phyloP scores from a whole-genome alignment of 92 coral and sea anemone genomes.

The Anthopleura xanthogrammica region DNA sequence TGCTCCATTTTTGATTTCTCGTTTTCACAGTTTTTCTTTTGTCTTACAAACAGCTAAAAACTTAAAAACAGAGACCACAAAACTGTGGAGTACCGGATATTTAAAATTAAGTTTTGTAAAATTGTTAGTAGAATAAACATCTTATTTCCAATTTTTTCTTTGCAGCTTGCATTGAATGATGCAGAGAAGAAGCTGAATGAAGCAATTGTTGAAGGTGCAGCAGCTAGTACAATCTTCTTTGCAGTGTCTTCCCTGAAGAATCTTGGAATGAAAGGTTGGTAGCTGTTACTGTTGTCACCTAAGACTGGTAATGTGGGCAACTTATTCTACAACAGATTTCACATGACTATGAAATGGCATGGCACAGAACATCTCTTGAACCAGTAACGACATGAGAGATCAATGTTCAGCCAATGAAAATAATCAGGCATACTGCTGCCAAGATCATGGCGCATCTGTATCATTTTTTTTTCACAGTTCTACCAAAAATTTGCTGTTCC shows the following conservation, averaged over 20 bases:
- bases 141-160: background rate
- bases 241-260: slow-evolving; percentile 67
- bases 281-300: background rate
- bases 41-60: background rate
- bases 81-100: background rate
- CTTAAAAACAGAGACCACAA: too few species aligned
- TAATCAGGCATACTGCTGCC: too few species aligned
- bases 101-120: background rate
- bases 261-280: slow-evolving; percentile 74
- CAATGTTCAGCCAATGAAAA: too few species aligned
- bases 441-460: too few species aligned
- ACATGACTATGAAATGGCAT: too few species aligned
- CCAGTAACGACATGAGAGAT: too few species aligned
- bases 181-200: slow-evolving; percentile 68
- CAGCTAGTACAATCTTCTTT: slow-evolving; percentile 55
- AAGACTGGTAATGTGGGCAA: background rate
- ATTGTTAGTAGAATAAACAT: background rate
- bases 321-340: background rate
- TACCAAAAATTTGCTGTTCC: too few species aligned
- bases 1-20: background rate
- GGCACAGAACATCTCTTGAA: too few species aligned
- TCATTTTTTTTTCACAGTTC: too few species aligned
- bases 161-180: slow-evolving; percentile 57
- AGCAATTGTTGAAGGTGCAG: slow-evolving; percentile 70
- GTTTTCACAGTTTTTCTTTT: background rate